A percentile compares a stretch with the other conserved stretches of the same genome.
phyloP scores from a whole-genome alignment of 2,113 vertebrate species.

The Nibea albiflora region DNA sequence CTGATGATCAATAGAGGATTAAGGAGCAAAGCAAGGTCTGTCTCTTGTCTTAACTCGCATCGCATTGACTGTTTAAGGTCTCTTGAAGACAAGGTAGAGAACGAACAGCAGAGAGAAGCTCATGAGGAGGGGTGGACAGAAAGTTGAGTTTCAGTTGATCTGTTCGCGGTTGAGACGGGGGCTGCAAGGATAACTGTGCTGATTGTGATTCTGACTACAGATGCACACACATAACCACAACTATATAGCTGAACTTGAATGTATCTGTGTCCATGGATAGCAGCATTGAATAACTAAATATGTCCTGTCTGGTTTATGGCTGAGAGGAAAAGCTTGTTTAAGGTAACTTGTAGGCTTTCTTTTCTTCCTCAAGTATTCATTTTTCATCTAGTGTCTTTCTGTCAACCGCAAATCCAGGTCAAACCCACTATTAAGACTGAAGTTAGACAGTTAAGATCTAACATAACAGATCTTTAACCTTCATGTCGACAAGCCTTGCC shows the following conservation, averaged over 20 bases:
- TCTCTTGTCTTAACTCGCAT: conserved; percentile 17
- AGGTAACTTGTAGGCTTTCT: neutral
- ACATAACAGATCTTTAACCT: neutral
- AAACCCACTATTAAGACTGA: neutral
- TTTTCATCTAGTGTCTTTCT: neutral
- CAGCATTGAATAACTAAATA: neutral
- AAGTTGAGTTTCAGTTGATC: neutral
- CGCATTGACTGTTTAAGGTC: conserved; percentile 28
- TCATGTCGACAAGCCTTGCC: neutral
- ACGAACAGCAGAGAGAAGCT: conserved; percentile 1
- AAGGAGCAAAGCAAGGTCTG: conserved; percentile 41
- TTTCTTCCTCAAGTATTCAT: neutral
- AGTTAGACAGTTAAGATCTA: neutral
- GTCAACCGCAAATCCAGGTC: neutral
- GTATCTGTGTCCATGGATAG: neutral
- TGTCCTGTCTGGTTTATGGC: neutral
- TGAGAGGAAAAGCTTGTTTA: neutral
- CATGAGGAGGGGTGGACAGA: neutral
- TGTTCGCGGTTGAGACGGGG: neutral
- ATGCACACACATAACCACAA: neutral
- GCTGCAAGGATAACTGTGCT: neutral
- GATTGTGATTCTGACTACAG: neutral
- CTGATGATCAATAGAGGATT: conserved; percentile 74
- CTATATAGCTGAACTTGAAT: neutral
- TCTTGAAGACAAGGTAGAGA: neutral